A percentile compares a stretch with the other conserved stretches of the same genome.
Evolutionary conservation across 2,113 vertebrate genomes (phyloP).

Genomic region (Pachycephala philippinensis): DNA sequence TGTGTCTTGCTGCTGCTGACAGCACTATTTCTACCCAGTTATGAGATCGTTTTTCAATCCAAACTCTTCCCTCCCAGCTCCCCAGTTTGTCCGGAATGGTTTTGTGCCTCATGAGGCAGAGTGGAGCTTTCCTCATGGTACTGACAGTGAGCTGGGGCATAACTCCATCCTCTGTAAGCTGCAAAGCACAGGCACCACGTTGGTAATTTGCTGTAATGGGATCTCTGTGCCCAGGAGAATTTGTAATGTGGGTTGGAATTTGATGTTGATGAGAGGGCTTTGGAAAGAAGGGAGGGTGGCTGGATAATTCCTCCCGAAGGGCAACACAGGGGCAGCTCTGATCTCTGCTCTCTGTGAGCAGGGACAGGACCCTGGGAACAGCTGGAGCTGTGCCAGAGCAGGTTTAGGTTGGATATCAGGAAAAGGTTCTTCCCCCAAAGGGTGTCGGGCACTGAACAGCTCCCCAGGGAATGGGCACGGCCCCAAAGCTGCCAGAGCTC

Average conservation of each 20-base stretch:
- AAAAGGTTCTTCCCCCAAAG: neutral
- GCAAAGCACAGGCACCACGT: neutral
- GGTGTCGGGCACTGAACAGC: neutral
- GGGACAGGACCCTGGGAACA: fast-evolving
- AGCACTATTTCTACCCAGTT: neutral
- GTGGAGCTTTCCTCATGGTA: neutral
- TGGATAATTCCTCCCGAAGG: neutral
- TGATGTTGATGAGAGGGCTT: neutral
- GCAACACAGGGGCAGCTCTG: neutral
- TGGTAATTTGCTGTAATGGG: neutral
- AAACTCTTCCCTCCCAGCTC: neutral
- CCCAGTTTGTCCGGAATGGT: neutral
- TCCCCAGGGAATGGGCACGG: fast-evolving
- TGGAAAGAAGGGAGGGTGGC: neutral
- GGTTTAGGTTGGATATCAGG: neutral
- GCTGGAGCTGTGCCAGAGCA: neutral
- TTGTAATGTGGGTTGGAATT: neutral
- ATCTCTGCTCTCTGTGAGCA: neutral
- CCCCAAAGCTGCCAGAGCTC: neutral
- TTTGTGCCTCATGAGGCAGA: neutral
- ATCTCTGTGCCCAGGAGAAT: neutral
- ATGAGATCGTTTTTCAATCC: neutral
- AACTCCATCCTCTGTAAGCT: neutral
- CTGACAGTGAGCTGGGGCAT: neutral
- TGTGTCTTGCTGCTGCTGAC: neutral